phyloP scores from a whole-genome alignment of 2,888 invertebrate genomes.

The Volucella inflata region DNA sequence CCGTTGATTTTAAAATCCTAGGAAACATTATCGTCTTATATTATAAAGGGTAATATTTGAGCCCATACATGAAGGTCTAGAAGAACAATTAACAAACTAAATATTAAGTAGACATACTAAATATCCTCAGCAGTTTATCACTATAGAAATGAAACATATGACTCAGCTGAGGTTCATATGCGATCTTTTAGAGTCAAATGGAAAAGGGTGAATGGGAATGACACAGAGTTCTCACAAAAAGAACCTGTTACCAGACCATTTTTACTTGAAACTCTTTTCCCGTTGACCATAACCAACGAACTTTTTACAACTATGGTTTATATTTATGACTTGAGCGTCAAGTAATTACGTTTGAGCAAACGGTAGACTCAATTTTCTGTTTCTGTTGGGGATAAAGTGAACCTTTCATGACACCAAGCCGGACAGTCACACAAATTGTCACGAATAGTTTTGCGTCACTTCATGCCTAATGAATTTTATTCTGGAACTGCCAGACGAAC shows the following conservation, averaged over 20 bases:
- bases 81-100: no score
- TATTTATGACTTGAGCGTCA: conserved; percentile 1
- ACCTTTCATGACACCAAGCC: conserved; percentile 46
- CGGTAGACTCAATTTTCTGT: conserved; percentile 25
- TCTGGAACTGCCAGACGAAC: conserved; percentile 40
- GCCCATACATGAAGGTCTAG: no score
- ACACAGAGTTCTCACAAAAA: background rate
- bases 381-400: conserved; percentile 15
- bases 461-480: conserved; percentile 42
- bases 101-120: no score
- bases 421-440: conserved; percentile 3
- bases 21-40: no score
- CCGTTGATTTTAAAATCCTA: no score
- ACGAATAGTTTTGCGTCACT: conserved; percentile 48
- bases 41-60: no score
- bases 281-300: conserved; percentile 3
- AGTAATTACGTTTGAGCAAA: conserved; percentile 19
- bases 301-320: conserved; percentile 12
- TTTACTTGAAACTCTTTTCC: conserved; percentile 7
- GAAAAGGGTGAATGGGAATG: background rate
- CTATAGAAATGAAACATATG: no score
- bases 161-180: no score
- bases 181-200: background rate
- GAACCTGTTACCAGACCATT: conserved; percentile 21
- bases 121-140: no score